Conservation (phyloP, 2,113 vertebrate genomes). For the Spea bombifrons region DNA sequence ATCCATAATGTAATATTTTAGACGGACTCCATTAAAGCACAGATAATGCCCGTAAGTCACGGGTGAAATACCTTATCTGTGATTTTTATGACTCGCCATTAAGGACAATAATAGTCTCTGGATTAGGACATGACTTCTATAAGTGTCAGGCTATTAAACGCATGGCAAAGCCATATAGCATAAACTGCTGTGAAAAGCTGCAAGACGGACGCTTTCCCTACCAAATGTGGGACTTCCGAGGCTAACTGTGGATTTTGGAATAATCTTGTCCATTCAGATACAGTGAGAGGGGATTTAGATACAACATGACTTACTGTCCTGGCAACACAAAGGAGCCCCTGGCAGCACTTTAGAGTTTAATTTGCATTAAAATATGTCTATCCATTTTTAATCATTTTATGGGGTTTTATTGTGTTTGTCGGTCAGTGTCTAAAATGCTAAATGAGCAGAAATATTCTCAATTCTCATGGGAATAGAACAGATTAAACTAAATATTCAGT, state of each 20-base stretch:
- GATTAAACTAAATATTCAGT: no score
- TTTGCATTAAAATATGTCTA: no score
- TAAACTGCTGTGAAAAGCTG: not conserved
- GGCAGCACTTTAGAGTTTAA: no score
- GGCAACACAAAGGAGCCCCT: no score
- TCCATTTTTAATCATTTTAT: no score
- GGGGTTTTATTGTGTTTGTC: no score
- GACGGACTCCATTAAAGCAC: conserved; percentile 24
- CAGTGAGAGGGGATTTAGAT: not conserved
- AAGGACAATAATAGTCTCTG: conserved; percentile 22
- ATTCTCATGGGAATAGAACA: no score
- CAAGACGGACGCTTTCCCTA: not conserved
- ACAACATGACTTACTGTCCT: not conserved
- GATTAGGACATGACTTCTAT: conserved; percentile 18
- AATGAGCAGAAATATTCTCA: no score
- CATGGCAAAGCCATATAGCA: conserved; percentile 7
- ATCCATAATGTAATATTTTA: conserved; percentile 45
- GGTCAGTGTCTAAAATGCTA: no score
- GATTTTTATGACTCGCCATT: conserved; percentile 16
- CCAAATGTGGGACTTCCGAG: not conserved
- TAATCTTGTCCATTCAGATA: not conserved
- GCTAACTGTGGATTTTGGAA: not conserved
- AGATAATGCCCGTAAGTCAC: conserved; percentile 25
- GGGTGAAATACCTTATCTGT: conserved; percentile 26
- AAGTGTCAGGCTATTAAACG: conserved; percentile 25